A percentile compares a stretch with the other conserved stretches of the same genome.
Evolutionary conservation across 2,797 vertebrate genomes (phyloP).

Genomic region (Oreortyx pictus): DNA sequence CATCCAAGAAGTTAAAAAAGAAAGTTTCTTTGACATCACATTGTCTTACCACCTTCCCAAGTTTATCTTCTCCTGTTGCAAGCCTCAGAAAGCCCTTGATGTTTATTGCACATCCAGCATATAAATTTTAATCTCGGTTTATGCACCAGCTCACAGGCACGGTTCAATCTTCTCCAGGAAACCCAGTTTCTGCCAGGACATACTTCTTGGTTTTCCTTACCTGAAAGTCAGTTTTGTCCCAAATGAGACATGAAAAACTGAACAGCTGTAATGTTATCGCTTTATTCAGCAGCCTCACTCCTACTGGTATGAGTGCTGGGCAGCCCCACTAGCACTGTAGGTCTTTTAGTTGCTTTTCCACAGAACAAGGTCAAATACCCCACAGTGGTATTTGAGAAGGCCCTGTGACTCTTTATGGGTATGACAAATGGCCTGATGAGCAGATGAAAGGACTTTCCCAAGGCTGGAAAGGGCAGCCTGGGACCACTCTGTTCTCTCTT

Average conservation of each 20-base stretch:
- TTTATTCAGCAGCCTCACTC: neutral
- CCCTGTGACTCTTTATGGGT: neutral
- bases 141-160: neutral
- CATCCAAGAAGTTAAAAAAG: neutral
- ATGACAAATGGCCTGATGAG: neutral
- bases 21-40: neutral
- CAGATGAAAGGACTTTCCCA: constrained; percentile 1
- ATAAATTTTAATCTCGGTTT: neutral
- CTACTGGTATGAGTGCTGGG: fast-evolving
- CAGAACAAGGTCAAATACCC: too few species aligned
- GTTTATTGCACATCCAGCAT: fast-evolving
- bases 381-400: neutral
- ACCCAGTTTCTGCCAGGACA: neutral
- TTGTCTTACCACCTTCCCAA: neutral
- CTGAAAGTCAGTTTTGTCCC: neutral
- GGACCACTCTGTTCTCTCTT: neutral
- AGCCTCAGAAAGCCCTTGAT: neutral
- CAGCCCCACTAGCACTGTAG: neutral
- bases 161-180: neutral
- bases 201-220: neutral
- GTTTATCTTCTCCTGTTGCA: neutral
- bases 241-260: neutral
- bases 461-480: neutral
- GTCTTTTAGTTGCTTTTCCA: neutral
- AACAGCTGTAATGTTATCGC: neutral